Percentiles rank a stretch among this genome's conserved stretches.
These are phyloP conservation scores for Dynastes tityus DNA, from an alignment of 2,888 invertebrate genomes.

Conservation along the genomic window DNA sequence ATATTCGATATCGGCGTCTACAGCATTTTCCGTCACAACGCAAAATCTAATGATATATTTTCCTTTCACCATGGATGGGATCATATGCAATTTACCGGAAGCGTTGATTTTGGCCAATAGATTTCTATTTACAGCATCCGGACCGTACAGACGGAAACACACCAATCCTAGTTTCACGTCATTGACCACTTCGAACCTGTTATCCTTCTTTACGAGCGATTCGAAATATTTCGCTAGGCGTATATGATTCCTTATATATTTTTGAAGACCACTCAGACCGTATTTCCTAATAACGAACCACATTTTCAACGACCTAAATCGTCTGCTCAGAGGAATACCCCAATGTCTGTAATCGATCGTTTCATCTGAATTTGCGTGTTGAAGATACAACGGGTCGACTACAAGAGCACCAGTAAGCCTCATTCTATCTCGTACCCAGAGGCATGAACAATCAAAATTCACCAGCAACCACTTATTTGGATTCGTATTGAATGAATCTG, in stretches of 20 bases:
- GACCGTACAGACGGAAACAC: slow-evolving; percentile 82
- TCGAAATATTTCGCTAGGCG: slow-evolving; percentile 84
- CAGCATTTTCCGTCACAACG: slow-evolving; percentile 85
- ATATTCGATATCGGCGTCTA: slow-evolving; percentile 80
- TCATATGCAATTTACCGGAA: slow-evolving; percentile 89
- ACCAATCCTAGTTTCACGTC: slow-evolving; percentile 84
- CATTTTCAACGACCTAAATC: slow-evolving; percentile 88
- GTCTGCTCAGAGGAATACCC: slow-evolving; percentile 88
- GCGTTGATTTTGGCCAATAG: slow-evolving; percentile 86
- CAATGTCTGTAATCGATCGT: slow-evolving; percentile 86
- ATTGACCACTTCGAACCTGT: slow-evolving; percentile 84
- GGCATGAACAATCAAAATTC: slow-evolving; percentile 88
- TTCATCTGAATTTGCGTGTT: slow-evolving; percentile 84
- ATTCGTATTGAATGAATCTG: slow-evolving; percentile 90
- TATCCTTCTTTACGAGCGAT: slow-evolving; percentile 77
- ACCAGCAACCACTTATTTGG: slow-evolving; percentile 91
- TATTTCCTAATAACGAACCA: slow-evolving; percentile 91
- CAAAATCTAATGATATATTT: slow-evolving; percentile 84
- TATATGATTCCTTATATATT: slow-evolving; percentile 88
- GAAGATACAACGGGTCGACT: slow-evolving; percentile 89
- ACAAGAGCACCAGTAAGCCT: slow-evolving; percentile 86
- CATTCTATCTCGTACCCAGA: slow-evolving; percentile 87
- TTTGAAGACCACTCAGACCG: slow-evolving; percentile 86
- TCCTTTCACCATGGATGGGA: slow-evolving; percentile 84
- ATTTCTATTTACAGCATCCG: slow-evolving; percentile 82